Evolutionary conservation across 2,113 vertebrate genomes (phyloP).

Genomic region (Phaethornis superciliosus): DNA sequence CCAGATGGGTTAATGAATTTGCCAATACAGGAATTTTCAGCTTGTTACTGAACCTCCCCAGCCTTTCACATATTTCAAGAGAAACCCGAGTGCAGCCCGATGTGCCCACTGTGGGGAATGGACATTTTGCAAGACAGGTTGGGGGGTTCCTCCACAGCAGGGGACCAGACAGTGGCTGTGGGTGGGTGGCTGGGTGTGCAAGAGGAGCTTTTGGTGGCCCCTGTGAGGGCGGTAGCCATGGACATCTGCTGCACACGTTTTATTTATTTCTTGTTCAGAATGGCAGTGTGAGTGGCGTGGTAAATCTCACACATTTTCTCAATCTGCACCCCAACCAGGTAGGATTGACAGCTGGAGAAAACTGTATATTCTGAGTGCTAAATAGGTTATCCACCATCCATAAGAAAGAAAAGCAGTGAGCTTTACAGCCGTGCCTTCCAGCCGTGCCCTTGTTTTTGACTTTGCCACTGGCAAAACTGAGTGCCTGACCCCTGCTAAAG

Average conservation of each 20-base stretch:
- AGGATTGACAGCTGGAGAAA: constrained; percentile 69
- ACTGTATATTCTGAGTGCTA: constrained; percentile 29
- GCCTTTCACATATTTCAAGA: neutral
- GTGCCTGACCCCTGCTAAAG: constrained; percentile 62
- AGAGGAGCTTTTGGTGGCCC: neutral
- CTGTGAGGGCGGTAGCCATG: neutral
- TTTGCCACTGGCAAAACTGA: constrained; percentile 64
- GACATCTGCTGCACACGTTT: constrained; percentile 19
- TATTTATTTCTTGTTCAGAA: neutral
- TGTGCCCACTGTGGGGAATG: neutral
- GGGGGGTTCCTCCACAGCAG: too few species aligned
- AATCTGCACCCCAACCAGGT: constrained; percentile 17
- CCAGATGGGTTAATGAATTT: neutral
- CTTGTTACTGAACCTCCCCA: neutral
- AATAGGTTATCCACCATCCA: constrained; percentile 30
- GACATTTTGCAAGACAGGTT: rapidly evolving
- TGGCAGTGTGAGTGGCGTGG: rapidly evolving
- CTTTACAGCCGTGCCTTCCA: constrained; percentile 46
- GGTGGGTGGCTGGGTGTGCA: neutral
- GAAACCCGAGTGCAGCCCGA: neutral
- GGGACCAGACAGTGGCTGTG: neutral
- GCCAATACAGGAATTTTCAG: neutral
- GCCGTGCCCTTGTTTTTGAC: constrained; percentile 59
- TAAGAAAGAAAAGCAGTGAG: constrained; percentile 55
- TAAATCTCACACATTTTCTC: constrained; percentile 31